phyloP scores from a whole-genome alignment of 92 coral and sea anemone genomes.

The Epizoanthus illoricatus region DNA sequence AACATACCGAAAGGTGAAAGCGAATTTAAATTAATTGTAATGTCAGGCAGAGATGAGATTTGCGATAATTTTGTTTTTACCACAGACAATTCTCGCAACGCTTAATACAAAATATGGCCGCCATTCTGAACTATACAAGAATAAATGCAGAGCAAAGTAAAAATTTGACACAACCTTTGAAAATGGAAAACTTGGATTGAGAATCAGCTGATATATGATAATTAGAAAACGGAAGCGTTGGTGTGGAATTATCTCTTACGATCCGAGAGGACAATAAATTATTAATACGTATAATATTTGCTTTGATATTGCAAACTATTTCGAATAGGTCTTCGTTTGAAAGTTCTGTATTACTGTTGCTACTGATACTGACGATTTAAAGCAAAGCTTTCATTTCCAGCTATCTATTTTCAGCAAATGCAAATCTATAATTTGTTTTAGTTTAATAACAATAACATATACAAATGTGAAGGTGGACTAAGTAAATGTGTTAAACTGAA shows the following conservation, averaged over 20 bases:
- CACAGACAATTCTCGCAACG: too few species aligned
- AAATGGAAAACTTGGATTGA: not conserved
- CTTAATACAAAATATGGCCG: not conserved
- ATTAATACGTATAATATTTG: not conserved
- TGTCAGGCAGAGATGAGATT: not conserved
- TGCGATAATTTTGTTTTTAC: not conserved
- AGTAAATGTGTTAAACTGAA: too few species aligned
- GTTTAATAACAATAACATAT: too few species aligned
- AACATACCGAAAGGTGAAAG: not conserved
- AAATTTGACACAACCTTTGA: not conserved
- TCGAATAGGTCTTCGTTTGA: too few species aligned
- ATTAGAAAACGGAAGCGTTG: constrained; percentile 16
- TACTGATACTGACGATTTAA: too few species aligned
- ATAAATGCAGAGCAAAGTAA: not conserved
- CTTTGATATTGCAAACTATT: too few species aligned
- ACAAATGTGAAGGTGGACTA: too few species aligned
- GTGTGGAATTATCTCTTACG: constrained; percentile 4
- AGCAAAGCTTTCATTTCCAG: too few species aligned
- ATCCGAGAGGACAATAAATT: constrained; percentile 8
- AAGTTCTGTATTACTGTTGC: too few species aligned
- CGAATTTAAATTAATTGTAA: not conserved
- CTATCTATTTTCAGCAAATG: too few species aligned
- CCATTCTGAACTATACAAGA: not conserved
- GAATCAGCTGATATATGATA: not conserved
- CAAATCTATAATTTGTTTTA: too few species aligned